Evolutionary conservation across 92 coral and sea anemone genomes (phyloP).

Genomic region (Epizoanthus stellaris): DNA sequence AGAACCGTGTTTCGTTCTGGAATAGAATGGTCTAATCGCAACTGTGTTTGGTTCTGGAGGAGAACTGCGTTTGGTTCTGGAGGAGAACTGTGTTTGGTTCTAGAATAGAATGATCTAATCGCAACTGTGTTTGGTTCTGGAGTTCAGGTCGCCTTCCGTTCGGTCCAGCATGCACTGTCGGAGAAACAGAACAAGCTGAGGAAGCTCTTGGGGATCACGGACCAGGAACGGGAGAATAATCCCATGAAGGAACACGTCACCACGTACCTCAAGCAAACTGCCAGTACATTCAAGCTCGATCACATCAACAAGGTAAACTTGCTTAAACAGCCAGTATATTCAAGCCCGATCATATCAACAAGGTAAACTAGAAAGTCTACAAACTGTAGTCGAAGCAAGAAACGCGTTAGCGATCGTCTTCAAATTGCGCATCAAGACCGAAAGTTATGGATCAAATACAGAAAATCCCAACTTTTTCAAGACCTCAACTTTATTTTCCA

Average conservation of each 20-base stretch:
- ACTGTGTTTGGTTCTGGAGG: too few relatives aligned
- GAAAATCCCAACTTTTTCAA: too few relatives aligned
- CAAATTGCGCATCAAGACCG: too few relatives aligned
- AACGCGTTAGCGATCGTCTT: too few relatives aligned
- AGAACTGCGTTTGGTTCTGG: too few relatives aligned
- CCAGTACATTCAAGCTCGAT: constrained; percentile 72
- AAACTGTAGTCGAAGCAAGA: too few relatives aligned
- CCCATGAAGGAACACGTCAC: constrained; percentile 67
- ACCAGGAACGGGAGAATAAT: constrained; percentile 55
- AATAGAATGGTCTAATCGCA: too few relatives aligned
- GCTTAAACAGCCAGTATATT: not conserved
- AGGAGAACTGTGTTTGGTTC: too few relatives aligned
- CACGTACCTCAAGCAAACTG: constrained; percentile 68
- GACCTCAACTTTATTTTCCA: too few relatives aligned
- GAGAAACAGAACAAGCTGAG: constrained; percentile 71
- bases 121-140: not conserved
- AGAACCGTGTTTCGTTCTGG: too few relatives aligned
- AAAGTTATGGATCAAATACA: too few relatives aligned
- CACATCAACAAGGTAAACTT: constrained; percentile 65
- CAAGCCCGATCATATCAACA: not conserved
- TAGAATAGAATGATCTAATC: too few relatives aligned
- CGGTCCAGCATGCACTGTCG: constrained; percentile 76
- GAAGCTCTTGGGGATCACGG: constrained; percentile 71
- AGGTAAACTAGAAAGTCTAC: not conserved
- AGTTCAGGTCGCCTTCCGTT: constrained; percentile 79